These are phyloP conservation scores for Nasonia longicornis DNA, from an alignment of 1,140 invertebrate genomes.

Conservation along the genomic window DNA sequence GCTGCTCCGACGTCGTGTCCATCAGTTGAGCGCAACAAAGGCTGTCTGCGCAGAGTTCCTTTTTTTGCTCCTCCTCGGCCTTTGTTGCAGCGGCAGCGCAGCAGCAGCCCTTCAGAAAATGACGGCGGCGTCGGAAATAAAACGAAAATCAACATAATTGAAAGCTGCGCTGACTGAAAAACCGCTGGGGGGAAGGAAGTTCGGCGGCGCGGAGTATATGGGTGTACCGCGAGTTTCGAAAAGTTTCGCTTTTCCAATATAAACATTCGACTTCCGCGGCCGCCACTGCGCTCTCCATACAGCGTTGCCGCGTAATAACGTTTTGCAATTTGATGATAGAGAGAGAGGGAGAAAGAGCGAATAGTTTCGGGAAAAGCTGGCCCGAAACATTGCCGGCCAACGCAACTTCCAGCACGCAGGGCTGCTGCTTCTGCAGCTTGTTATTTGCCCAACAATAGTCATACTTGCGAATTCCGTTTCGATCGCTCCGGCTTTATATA, in stretches of 20 bases:
- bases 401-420: neutral
- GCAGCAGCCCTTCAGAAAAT: neutral
- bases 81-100: slow-evolving; percentile 19
- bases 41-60: neutral
- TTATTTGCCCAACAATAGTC: slow-evolving; percentile 7
- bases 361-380: neutral
- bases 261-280: neutral
- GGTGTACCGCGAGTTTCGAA: neutral
- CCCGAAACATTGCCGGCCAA: neutral
- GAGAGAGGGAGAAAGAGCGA: neutral
- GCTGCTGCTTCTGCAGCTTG: neutral
- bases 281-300: neutral
- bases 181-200: neutral
- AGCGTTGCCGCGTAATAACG: neutral
- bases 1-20: slow-evolving; percentile 4
- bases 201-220: neutral
- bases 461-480: slow-evolving; percentile 4
- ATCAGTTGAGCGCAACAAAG: slow-evolving; percentile 27
- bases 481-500: neutral
- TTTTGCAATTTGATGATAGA: slow-evolving; percentile 3
- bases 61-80: neutral
- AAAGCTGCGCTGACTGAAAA: neutral
- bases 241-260: slow-evolving; percentile 26
- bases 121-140: neutral
- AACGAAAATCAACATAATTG: slow-evolving; percentile 40